These are phyloP conservation scores for Zaprionus taronus DNA, from an alignment of 1,140 invertebrate species.

Conservation along the genomic window DNA sequence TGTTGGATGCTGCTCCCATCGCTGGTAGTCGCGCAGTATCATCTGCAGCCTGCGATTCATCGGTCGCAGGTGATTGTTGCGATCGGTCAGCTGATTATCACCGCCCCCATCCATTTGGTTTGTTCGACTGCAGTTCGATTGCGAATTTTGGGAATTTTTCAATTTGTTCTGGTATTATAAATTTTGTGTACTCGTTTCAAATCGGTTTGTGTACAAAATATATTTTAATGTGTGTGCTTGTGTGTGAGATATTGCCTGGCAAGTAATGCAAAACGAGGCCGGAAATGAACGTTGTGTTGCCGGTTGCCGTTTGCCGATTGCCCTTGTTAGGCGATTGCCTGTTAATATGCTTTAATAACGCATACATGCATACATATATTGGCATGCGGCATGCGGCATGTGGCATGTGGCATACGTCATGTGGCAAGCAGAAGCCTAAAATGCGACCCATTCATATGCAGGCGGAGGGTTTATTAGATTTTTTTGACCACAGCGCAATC, in stretches of 20 bases:
- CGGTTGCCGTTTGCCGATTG: not conserved
- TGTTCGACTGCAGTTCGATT: conserved; percentile 1
- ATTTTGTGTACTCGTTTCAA: not conserved
- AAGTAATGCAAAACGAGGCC: conserved; percentile 37
- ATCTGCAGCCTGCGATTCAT: conserved; percentile 24
- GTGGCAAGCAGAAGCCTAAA: conserved; percentile 10
- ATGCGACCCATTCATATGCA: conserved; percentile 41
- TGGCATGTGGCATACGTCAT: conserved; percentile 10
- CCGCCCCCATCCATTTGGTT: conserved; percentile 62
- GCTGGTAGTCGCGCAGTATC: conserved; percentile 14
- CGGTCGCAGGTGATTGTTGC: conserved; percentile 15
- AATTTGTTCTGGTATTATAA: conserved; percentile 13
- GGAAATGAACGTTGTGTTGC: conserved; percentile 45
- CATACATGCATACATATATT: conserved; percentile 8
- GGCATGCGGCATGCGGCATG: conserved; percentile 1
- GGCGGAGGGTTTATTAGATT: conserved; percentile 64
- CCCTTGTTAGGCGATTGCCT: conserved; percentile 42
- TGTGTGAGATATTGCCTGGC: conserved; percentile 29
- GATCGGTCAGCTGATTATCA: conserved; percentile 51
- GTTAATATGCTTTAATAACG: conserved; percentile 70
- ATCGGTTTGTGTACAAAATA: not conserved
- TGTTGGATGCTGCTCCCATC: not conserved
- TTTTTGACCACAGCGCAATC: conserved; percentile 64
- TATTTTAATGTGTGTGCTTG: not conserved
- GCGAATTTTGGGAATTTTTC: not conserved